phyloP scores from a whole-genome alignment of 2,888 invertebrate genomes.

The Metellina segmentata region DNA sequence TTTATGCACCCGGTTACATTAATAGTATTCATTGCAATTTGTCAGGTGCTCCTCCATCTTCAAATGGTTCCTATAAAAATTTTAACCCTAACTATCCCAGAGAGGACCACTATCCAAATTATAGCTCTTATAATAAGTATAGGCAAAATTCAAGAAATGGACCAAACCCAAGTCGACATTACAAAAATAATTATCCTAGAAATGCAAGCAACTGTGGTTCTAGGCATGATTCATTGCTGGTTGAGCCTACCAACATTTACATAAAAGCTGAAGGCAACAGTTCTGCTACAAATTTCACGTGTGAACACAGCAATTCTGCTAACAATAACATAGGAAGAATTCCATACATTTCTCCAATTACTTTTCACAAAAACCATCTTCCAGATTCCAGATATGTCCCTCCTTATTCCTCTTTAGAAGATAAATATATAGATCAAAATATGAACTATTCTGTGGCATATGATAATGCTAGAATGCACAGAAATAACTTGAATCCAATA shows the following conservation, averaged over 20 bases:
- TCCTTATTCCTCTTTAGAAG: no score
- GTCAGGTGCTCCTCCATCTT: no score
- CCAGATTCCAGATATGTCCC: no score
- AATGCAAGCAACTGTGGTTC: background rate
- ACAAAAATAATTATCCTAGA: background rate
- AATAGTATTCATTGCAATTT: no score
- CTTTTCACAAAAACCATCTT: background rate
- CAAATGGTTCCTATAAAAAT: no score
- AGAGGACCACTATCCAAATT: no score
- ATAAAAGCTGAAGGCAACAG: background rate
- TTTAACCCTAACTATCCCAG: no score
- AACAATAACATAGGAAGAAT: background rate
- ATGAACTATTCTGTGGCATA: no score
- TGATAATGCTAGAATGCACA: no score
- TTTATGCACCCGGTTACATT: background rate
- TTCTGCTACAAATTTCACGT: background rate
- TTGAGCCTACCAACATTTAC: background rate
- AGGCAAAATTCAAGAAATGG: background rate
- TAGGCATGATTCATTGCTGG: background rate
- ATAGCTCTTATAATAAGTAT: background rate
- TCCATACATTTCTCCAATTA: background rate
- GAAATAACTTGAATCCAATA: no score
- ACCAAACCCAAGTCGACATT: background rate
- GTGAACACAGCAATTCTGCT: background rate
- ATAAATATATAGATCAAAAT: no score